phyloP scores from a whole-genome alignment of 2,888 invertebrate species.

The Himalopsyche kuldschensis region DNA sequence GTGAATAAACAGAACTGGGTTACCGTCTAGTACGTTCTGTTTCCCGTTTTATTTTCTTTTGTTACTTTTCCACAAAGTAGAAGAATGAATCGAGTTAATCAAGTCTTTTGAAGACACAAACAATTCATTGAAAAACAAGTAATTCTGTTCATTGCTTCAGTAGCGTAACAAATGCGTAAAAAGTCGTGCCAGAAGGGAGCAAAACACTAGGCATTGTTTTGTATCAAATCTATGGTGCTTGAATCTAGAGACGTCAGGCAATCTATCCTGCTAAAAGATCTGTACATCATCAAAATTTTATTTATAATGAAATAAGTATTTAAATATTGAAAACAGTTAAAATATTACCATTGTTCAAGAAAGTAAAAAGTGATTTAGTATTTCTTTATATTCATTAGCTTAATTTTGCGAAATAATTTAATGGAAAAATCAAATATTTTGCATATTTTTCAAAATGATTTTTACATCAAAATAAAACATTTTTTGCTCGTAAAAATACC shows the following conservation, averaged over 20 bases:
- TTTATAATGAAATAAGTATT: not conserved
- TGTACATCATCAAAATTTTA: not conserved
- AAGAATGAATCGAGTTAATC: not conserved
- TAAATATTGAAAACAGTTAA: too few relatives aligned
- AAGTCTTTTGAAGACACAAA: not conserved
- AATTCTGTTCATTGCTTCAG: not conserved
- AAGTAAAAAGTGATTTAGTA: too few relatives aligned
- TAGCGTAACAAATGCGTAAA: not conserved
- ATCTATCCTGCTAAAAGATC: not conserved
- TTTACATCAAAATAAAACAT: too few relatives aligned
- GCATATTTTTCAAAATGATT: too few relatives aligned
- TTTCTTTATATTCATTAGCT: too few relatives aligned
- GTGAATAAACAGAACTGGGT: not conserved
- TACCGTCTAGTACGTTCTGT: not conserved
- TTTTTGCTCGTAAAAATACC: too few relatives aligned
- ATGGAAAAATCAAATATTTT: too few relatives aligned
- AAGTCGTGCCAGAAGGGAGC: not conserved
- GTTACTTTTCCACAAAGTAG: not conserved
- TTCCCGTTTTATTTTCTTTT: not conserved
- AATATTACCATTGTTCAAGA: too few relatives aligned
- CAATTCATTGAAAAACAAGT: not conserved
- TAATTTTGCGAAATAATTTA: too few relatives aligned
- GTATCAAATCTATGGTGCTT: not conserved
- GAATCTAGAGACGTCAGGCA: not conserved
- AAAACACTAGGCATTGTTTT: not conserved